These are phyloP conservation scores for Monoplex corrugatus DNA, from an alignment of 2,888 invertebrate species.

Conservation along the genomic window DNA sequence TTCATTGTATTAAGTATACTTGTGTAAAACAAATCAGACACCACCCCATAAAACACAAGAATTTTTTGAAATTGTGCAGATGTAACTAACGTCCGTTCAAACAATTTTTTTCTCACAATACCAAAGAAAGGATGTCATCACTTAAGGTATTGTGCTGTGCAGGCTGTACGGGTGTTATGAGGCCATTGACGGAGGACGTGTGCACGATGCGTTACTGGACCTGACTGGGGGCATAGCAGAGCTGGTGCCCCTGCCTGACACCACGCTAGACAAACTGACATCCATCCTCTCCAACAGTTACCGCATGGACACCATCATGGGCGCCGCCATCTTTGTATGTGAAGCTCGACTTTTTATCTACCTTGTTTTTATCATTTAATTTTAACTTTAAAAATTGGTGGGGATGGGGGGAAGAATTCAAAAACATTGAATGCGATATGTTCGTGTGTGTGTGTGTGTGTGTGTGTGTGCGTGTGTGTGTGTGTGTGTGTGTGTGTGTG, in stretches of 20 bases:
- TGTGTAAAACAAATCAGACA: too few species aligned
- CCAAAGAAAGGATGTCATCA: too few species aligned
- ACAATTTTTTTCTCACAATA: too few species aligned
- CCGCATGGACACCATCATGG: conserved; percentile 66
- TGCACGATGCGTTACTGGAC: conserved; percentile 69
- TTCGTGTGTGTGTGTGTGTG: background rate
- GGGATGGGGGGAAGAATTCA: too few species aligned
- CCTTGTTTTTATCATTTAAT: background rate
- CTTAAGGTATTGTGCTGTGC: background rate
- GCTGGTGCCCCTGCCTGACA: conserved; percentile 57
- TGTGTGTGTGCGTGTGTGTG: background rate
- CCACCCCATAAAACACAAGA: background rate
- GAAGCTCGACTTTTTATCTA: background rate
- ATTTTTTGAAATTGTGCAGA: too few species aligned
- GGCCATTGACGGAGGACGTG: conserved; percentile 65
- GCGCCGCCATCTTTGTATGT: conserved; percentile 65
- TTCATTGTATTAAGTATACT: too few species aligned
- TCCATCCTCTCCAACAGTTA: conserved; percentile 49
- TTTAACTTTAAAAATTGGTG: too few species aligned
- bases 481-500: conserved; percentile 4
- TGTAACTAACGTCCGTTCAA: too few species aligned
- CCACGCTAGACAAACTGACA: conserved; percentile 40
- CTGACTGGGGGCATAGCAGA: conserved; percentile 74
- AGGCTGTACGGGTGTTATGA: conserved; percentile 61
- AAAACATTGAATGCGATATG: background rate